phyloP scores from a whole-genome alignment of 1,140 invertebrate genomes.

The Meloidogyne chitwoodi region DNA sequence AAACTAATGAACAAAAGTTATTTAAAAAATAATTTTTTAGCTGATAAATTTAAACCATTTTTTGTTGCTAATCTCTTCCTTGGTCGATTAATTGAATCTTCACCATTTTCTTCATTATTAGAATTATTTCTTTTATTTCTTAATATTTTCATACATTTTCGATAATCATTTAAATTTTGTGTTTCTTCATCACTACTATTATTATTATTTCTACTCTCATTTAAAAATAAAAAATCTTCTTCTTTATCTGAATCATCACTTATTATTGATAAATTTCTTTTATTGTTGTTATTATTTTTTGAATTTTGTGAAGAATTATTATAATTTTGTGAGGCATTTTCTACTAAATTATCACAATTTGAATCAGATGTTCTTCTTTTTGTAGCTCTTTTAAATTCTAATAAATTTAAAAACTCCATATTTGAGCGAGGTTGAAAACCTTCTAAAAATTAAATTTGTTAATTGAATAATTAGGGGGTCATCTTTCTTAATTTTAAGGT shows the following conservation, averaged over 20 bases:
- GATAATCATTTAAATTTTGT: slow-evolving; percentile 16
- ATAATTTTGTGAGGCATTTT: neutral
- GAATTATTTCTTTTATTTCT: neutral
- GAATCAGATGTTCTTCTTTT: neutral
- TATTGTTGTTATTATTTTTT: neutral
- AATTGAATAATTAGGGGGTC: too few relatives aligned
- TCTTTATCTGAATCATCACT: neutral
- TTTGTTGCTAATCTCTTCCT: neutral
- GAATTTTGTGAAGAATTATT: neutral
- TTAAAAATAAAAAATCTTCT: neutral
- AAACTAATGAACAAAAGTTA: neutral
- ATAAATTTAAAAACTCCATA: neutral
- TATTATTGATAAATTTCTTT: neutral
- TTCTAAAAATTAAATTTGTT: neutral
- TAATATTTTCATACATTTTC: slow-evolving; percentile 4
- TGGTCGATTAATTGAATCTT: neutral
- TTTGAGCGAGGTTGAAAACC: slow-evolving; percentile 4
- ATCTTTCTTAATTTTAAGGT: too few relatives aligned
- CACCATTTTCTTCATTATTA: too few relatives aligned
- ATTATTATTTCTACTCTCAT: neutral
- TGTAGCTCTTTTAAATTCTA: neutral
- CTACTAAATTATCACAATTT: neutral
- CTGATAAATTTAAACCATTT: neutral
- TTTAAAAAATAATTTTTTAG: slow-evolving; percentile 16
- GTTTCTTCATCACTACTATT: slow-evolving; percentile 6